Base-by-base conservation (phyloP, 2,113 vertebrate genomes). In the Hippocampus mohnikei region DNA sequence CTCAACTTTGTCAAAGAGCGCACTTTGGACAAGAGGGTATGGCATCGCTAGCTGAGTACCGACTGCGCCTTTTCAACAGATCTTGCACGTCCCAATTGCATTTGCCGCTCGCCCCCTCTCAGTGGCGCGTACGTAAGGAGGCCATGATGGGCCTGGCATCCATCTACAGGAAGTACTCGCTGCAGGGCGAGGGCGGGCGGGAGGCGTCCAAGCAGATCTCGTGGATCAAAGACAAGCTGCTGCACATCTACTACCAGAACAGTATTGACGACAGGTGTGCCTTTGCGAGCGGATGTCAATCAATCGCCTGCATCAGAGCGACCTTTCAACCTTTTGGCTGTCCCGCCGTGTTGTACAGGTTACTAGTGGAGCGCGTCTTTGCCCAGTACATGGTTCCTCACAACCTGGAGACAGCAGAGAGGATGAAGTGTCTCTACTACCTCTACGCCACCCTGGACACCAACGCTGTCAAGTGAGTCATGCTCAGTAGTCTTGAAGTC, bases 191-290 rank as follows among this genome's bases (percentile, higher is more conserved):
- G 83, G 97, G 95, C 46, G 97, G 97, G 69, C 95, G 98, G 81
- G 97, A 99, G 84, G 95, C 95, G n/a, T 91, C 96, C 64, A 98
- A 98, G 76, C 96, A 99, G 88, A 98, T 99, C 87, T 94, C 95
- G 44, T 99, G 97, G 97, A 96, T 99, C 84, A 99, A 99, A 92
- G 97, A 99, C 88, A 99, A 99, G 81, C 90, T 99, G 70, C 91
- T 99, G 5, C 97, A 99, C 70, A 99, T 99, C 91, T 99, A 99
- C 92, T 99, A 99, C 82, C 97, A 99, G 91, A 99, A 98, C 88
- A 98, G 97, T 89, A 99, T 99, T 64, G 97, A 99, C 77, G 97
- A 99, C 85, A 91, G 96, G 97, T 98, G 85, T 85, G 94, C 62
- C 68, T 69, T 11, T 33, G 50, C 6, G 29, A 29, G 12, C 29